Evolutionary conservation across 2,113 vertebrate species (phyloP).

Genomic region (Lutjanus erythropterus): DNA sequence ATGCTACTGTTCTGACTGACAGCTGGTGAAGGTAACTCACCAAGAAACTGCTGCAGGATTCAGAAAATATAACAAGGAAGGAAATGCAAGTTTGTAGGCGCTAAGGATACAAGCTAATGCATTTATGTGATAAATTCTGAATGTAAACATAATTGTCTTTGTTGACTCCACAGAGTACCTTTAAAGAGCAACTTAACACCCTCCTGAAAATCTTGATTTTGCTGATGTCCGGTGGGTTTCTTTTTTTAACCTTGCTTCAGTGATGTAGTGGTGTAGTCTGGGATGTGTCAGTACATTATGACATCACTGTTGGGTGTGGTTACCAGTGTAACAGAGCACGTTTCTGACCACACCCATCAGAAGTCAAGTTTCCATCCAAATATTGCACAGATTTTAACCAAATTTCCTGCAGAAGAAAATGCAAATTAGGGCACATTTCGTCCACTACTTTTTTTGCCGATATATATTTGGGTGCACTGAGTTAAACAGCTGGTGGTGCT

Average conservation of each 20-base stretch:
- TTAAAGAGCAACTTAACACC: constrained; percentile 24
- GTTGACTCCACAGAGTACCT: constrained; percentile 36
- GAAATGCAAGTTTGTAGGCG: no score
- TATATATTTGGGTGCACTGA: background rate
- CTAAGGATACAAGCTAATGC: background rate
- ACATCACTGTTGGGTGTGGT: background rate
- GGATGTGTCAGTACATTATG: background rate
- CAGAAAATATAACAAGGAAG: background rate
- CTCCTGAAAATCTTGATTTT: constrained; percentile 11
- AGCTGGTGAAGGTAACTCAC: background rate
- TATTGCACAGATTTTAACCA: no score
- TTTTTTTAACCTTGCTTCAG: background rate
- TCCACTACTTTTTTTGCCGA: no score
- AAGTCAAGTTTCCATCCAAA: background rate
- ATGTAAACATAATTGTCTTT: constrained; percentile 31
- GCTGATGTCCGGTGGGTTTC: background rate
- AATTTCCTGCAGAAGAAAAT: background rate
- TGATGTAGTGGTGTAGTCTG: background rate
- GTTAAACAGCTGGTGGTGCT: background rate
- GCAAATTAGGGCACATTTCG: background rate
- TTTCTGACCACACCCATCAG: background rate
- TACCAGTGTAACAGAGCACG: background rate
- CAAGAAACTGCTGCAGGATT: background rate
- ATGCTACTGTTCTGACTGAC: background rate
- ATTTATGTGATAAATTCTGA: constrained; percentile 31